Base-by-base conservation (phyloP, 1,140 invertebrate genomes). In the Drosophila nigrodunni region DNA sequence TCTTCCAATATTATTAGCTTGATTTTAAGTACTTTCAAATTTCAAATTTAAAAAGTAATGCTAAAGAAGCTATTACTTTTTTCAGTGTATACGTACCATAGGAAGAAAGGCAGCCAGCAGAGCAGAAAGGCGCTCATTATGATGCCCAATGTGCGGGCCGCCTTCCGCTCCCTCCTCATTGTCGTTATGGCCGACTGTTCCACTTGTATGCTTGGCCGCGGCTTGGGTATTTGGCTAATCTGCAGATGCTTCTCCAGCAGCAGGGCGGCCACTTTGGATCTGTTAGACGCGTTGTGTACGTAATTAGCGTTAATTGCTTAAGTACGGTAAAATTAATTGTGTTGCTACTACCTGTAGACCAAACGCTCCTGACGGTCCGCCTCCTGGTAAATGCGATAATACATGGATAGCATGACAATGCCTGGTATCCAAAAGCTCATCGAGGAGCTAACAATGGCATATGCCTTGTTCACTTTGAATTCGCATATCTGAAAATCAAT, bases 341-440 rank as follows among this genome's bases (percentile, higher is more conserved):
- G 25, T 15, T 30, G 25, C 25, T 30, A 30, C 25, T 83, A 97
- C 96, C 96, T 95, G 93, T 97, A 97, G 4, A 98, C 94, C 95
- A 97, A 96, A 54, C 97, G 95, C 91, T 98, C 98, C 92, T 99
- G 98, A 11, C 97, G 94, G 78, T 97, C 96, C 0, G 98, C 98
- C 91, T 98, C 98, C 74, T 95, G 93, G 93, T 97, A 98, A 81
- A 99, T 98, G 91, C 96, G 95, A 93, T 96, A 97, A 93, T 99
- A 99, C 94, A 98, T 98, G 85, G 96, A 96, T 50, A 98, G 94
- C 98, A 99, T 99, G 70, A 98, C 97, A 78, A 97, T 95, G 46
- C 97, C 97, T n/a, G 98, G 98, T 49, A 98, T 95, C 98, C 98
- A 99, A 93, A 99, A 99, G 80, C 97, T 98, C 54, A 99, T 96